phyloP scores from a whole-genome alignment of 2,113 vertebrate species.

The Procavia capensis region DNA sequence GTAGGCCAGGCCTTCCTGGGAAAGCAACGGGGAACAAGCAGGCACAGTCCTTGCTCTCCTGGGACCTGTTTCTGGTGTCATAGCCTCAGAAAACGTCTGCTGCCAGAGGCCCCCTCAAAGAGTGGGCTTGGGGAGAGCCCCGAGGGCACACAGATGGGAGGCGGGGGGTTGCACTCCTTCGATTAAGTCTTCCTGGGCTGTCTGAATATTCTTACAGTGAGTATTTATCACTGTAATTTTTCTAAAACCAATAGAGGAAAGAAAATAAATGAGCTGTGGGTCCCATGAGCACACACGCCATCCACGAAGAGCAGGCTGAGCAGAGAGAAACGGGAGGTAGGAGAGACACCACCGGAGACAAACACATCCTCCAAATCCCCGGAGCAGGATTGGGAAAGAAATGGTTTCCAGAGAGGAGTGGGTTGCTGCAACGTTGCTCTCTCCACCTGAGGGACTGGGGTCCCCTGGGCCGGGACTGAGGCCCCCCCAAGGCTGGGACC shows the following conservation, averaged over 20 bases:
- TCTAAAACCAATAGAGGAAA: slow-evolving; percentile 32
- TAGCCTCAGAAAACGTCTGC: not conserved
- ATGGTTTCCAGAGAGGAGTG: not conserved
- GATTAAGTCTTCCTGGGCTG: not conserved
- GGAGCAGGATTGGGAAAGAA: not conserved
- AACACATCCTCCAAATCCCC: not conserved
- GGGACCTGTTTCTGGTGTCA: not conserved
- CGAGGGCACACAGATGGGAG: accelerated
- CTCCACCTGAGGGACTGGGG: not conserved
- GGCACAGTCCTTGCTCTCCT: not conserved
- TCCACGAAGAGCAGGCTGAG: not conserved
- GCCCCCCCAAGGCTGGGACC: too few relatives aligned
- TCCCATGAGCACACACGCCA: not conserved
- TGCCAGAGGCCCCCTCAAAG: too few relatives aligned
- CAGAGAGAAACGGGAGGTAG: not conserved
- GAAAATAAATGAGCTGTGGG: slow-evolving; percentile 1
- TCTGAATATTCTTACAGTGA: not conserved
- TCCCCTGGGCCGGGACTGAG: too few relatives aligned
- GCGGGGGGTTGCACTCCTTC: not conserved
- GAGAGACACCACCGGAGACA: not conserved
- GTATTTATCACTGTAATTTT: slow-evolving; percentile 57
- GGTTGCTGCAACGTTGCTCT: not conserved
- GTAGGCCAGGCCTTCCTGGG: not conserved
- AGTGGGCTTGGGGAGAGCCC: not conserved
- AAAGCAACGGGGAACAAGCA: not conserved